Conservation (phyloP, 2,797 vertebrate genomes). For the Merluccius polli region DNA sequence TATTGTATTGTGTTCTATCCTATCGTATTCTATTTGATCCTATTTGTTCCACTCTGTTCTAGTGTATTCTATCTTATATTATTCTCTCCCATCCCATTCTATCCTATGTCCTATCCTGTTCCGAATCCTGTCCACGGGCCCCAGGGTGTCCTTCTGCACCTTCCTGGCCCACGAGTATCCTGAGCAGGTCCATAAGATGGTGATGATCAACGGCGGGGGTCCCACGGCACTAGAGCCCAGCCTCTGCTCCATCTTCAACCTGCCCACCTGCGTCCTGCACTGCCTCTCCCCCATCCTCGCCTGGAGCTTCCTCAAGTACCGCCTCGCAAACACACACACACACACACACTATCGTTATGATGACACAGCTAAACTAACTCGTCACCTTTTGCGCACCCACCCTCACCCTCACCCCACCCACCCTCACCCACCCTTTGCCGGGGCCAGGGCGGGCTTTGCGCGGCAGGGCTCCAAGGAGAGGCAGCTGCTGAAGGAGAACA, state of each 20-base stretch:
- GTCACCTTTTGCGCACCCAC: too few relatives aligned
- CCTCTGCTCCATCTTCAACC: conserved; percentile 95
- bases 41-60: background rate
- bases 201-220: conserved; percentile 96
- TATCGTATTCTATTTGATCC: conserved; percentile 6
- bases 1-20: background rate
- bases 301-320: conserved; percentile 97
- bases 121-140: conserved; percentile 3
- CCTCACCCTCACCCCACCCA: background rate
- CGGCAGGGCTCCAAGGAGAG: conserved; percentile 90
- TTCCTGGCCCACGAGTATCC: conserved; percentile 97
- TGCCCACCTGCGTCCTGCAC: conserved; percentile 88
- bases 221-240: conserved; percentile 96
- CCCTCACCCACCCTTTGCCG: conserved; percentile 10
- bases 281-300: conserved; percentile 90
- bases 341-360: background rate
- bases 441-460: conserved; percentile 88
- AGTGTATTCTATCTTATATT: background rate
- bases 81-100: background rate
- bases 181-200: conserved; percentile 92
- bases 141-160: conserved; percentile 93
- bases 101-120: conserved; percentile 4
- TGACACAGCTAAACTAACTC: background rate
- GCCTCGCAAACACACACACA: background rate
- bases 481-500: conserved; percentile 91